phyloP scores from a whole-genome alignment of 2,113 vertebrate species.

The Vidua macroura region DNA sequence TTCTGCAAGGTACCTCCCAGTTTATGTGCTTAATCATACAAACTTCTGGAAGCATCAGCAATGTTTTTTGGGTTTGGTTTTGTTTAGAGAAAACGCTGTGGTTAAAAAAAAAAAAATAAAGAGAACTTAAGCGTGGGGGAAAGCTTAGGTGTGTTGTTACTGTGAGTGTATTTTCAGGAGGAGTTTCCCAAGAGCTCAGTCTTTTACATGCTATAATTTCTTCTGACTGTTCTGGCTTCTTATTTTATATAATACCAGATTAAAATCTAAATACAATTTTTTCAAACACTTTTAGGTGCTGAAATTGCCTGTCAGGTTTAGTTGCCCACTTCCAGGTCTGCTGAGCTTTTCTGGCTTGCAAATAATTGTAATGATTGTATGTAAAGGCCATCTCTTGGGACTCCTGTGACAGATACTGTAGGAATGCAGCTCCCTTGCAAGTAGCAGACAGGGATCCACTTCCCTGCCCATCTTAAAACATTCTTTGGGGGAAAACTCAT shows the following conservation, averaged over 20 bases:
- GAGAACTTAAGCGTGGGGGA: neutral
- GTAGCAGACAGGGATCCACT: neutral
- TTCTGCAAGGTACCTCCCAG: neutral
- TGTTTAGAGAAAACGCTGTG: neutral
- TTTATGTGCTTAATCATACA: neutral
- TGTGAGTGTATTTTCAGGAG: neutral
- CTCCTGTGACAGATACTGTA: neutral
- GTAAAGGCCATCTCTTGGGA: constrained; percentile 25
- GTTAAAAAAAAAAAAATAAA: neutral
- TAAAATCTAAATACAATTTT: neutral
- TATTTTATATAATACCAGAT: neutral
- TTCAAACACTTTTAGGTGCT: neutral
- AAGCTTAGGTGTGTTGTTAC: neutral
- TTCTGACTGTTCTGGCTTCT: neutral
- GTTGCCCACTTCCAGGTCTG: neutral
- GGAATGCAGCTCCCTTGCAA: neutral
- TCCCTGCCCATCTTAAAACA: neutral
- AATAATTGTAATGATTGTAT: neutral
- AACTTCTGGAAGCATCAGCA: neutral
- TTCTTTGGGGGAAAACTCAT: neutral
- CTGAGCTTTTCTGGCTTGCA: neutral
- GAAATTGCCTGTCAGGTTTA: neutral
- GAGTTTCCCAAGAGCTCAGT: neutral
- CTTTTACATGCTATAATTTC: neutral
- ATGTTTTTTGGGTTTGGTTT: no score